Evolutionary conservation across 1,140 invertebrate genomes (phyloP), one percentile per base, ranked within the genome.

Genomic region (Orius laevigatus): DNA sequence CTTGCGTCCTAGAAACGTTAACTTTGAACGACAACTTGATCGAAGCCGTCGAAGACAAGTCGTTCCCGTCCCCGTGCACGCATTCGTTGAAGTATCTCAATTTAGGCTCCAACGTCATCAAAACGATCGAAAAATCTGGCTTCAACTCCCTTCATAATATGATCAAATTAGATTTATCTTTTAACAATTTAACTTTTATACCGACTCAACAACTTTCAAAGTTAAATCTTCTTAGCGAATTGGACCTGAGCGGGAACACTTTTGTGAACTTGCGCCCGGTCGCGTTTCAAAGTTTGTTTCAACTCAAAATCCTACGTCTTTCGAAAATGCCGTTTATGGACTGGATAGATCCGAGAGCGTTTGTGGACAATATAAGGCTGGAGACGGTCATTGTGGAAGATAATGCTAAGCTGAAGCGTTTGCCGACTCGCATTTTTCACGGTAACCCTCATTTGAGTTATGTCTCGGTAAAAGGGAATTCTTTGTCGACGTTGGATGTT

Each of bases 351-450:
- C 50, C 55, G 10, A 68, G 78, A 63, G 79, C 82, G 38, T 84
- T 87, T 59, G 78, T 81, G 34, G 84, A 86, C 65, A 87, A 87
- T 62, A 80, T 83, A 16, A 81, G 84, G 59, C 66, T 89, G 45
- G 79, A 86, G 59, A 71, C 71, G 46, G 73, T 89, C 54, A 74
- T 75, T 60, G 69, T 87, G 66, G 79, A 84, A 59, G 75, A 79
- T 57, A 86, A 87, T 63, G 71, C 76, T 5, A 73, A 75, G 53
- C 65, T 87, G 16, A 67, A 64, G 35, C 73, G 72, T 54, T 66
- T 88, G 41, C 81, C 81, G 1, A 70, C 74, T 14, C 71, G 76
- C 57, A 64, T 85, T 32, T 79, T 88, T 55, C 78, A 83, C 56
- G 76, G 76, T 11, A 84, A 84, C 57, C 76, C 79, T 2, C 76